Percentiles rank a stretch among this genome's conserved stretches.
Conservation (phyloP, 1,140 invertebrate species). For the Leucophenga varia region DNA sequence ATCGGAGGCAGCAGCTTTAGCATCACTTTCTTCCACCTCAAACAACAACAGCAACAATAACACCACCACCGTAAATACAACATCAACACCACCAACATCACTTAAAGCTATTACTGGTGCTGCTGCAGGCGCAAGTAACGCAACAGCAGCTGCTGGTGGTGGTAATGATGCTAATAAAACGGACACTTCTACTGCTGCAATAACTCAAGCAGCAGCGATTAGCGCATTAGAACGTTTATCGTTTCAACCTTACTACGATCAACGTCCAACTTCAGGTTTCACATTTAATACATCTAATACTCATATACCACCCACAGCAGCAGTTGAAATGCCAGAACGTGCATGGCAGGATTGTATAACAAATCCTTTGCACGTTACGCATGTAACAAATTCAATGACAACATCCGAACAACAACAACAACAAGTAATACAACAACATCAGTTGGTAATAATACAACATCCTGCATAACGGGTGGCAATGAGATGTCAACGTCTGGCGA, state of each 20-base stretch:
- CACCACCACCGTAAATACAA: too few relatives aligned
- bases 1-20: constrained; percentile 29
- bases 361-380: constrained; percentile 39
- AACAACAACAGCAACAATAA: constrained; percentile 30
- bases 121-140: too few relatives aligned
- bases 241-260: constrained; percentile 51
- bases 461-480: constrained; percentile 6
- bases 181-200: constrained; percentile 19
- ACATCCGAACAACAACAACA: constrained; percentile 7
- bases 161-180: constrained; percentile 14
- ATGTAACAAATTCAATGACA: background rate
- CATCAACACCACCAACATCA: constrained; percentile 3
- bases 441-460: constrained; percentile 1
- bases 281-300: constrained; percentile 54
- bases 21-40: constrained; percentile 44
- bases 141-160: background rate
- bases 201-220: constrained; percentile 23
- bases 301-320: constrained; percentile 57
- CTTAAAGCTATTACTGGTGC: too few relatives aligned
- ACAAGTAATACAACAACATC: constrained; percentile 12
- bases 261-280: constrained; percentile 50
- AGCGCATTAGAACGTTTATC: constrained; percentile 40
- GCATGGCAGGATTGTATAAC: constrained; percentile 76
- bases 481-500: too few relatives aligned
- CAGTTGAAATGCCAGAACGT: constrained; percentile 69